phyloP scores from a whole-genome alignment of 1,140 invertebrate species.

The Sweltsa coloradensis region DNA sequence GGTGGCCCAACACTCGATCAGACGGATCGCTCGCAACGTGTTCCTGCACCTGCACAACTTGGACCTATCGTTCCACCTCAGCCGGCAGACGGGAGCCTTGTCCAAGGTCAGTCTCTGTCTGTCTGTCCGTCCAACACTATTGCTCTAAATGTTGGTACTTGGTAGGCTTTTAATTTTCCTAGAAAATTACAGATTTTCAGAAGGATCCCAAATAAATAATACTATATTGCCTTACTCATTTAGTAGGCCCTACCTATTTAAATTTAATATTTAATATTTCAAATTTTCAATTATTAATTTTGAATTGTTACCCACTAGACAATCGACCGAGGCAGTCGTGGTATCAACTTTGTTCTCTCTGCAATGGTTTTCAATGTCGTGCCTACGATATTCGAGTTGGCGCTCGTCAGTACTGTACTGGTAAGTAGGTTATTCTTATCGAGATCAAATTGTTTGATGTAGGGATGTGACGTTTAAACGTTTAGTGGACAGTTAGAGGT shows the following conservation, averaged over 20 bases:
- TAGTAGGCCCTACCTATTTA: too few species aligned
- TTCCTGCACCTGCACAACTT: conserved; percentile 95
- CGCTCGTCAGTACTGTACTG: conserved; percentile 79
- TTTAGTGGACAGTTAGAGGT: too few species aligned
- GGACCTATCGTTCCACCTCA: conserved; percentile 90
- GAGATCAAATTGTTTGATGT: background rate
- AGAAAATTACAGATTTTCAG: too few species aligned
- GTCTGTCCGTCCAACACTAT: conserved; percentile 8
- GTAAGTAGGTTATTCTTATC: conserved; percentile 42
- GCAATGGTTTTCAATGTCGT: conserved; percentile 97
- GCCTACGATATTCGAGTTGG: conserved; percentile 90
- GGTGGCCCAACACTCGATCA: conserved; percentile 95
- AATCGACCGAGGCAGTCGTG: conserved; percentile 79
- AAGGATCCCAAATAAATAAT: too few species aligned
- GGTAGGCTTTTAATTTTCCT: too few species aligned
- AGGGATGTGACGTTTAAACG: background rate
- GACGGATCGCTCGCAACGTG: conserved; percentile 88
- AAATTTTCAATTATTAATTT: too few species aligned
- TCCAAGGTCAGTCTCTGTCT: conserved; percentile 53
- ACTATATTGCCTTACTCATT: too few species aligned
- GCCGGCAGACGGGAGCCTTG: conserved; percentile 82
- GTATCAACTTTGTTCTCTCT: conserved; percentile 93
- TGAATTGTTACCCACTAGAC: too few species aligned
- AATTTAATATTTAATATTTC: too few species aligned
- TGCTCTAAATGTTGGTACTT: too few species aligned